These are phyloP conservation scores for Drosophila sturtevanti DNA, from an alignment of 1,140 invertebrate species.

Conservation along the genomic window DNA sequence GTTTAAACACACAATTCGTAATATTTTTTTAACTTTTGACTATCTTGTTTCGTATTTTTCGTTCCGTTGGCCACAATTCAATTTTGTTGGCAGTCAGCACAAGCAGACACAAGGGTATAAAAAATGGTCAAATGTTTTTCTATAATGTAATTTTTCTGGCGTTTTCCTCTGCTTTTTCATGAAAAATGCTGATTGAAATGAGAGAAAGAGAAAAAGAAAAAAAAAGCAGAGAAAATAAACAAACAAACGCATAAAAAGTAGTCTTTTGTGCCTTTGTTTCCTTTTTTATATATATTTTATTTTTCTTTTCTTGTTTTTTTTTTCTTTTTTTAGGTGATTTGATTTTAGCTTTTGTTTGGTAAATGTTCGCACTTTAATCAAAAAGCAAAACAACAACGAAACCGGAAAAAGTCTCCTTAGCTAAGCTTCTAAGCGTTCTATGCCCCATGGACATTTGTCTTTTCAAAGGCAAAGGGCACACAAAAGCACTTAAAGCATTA, in stretches of 20 bases:
- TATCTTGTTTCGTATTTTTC: conserved; percentile 33
- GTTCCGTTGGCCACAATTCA: conserved; percentile 60
- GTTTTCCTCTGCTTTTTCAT: conserved; percentile 59
- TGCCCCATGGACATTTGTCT: conserved; percentile 42
- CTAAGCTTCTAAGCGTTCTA: conserved; percentile 70
- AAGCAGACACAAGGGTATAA: conserved; percentile 34
- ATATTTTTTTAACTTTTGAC: conserved; percentile 28
- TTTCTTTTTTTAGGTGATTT: conserved; percentile 53
- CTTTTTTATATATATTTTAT: conserved; percentile 48
- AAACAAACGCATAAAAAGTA: conserved; percentile 20
- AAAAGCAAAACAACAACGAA: conserved; percentile 25
- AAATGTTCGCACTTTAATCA: conserved; percentile 76
- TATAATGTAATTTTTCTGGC: conserved; percentile 72
- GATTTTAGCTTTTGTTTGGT: conserved; percentile 64
- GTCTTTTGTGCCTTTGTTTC: conserved; percentile 49
- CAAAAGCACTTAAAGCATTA: conserved; percentile 61
- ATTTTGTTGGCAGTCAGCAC: conserved; percentile 59
- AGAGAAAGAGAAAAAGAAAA: conserved; percentile 1
- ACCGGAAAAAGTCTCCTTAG: conserved; percentile 26
- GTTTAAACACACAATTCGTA: conserved; percentile 25
- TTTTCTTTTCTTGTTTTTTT: conserved; percentile 42
- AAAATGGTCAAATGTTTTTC: conserved; percentile 76
- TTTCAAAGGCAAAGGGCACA: conserved; percentile 21
- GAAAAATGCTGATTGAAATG: conserved; percentile 76
- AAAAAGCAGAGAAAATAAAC: conserved; percentile 25